These are phyloP conservation scores for Saccostrea echinata DNA, from an alignment of 1,140 invertebrate genomes.

Conservation along the genomic window DNA sequence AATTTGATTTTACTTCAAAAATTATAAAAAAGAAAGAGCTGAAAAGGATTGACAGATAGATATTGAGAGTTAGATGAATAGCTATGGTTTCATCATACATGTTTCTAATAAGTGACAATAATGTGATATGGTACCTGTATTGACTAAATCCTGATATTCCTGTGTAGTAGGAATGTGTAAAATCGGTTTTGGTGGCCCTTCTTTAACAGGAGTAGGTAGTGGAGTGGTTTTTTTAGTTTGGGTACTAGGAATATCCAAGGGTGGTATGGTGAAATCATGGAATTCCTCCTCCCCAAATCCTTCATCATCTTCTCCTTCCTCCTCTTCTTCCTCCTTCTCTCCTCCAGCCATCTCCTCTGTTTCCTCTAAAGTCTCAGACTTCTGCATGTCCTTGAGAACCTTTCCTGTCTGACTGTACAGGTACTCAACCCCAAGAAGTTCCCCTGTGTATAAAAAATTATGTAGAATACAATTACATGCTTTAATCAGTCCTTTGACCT, in stretches of 20 bases:
- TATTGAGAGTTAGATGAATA: too few relatives aligned
- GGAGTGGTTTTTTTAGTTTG: too few relatives aligned
- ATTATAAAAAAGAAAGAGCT: too few relatives aligned
- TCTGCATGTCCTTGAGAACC: background rate
- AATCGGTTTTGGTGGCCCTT: background rate
- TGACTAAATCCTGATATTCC: background rate
- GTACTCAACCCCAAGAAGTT: constrained; percentile 1
- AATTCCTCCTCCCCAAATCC: background rate
- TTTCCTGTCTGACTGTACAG: constrained; percentile 25
- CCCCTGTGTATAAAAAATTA: background rate
- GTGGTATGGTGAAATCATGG: background rate
- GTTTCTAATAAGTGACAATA: too few relatives aligned
- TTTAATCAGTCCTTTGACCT: background rate
- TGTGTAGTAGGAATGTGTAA: background rate
- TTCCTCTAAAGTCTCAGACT: background rate
- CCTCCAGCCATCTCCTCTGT: background rate
- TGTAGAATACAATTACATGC: too few relatives aligned
- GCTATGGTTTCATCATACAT: too few relatives aligned
- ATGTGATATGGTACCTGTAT: too few relatives aligned
- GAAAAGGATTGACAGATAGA: too few relatives aligned
- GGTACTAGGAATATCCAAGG: background rate
- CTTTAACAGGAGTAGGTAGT: background rate
- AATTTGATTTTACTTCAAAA: too few relatives aligned
- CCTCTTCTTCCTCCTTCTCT: background rate
- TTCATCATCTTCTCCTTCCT: background rate